Conservation (phyloP, 2,797 vertebrate genomes). For the Etheostoma nigrum region DNA sequence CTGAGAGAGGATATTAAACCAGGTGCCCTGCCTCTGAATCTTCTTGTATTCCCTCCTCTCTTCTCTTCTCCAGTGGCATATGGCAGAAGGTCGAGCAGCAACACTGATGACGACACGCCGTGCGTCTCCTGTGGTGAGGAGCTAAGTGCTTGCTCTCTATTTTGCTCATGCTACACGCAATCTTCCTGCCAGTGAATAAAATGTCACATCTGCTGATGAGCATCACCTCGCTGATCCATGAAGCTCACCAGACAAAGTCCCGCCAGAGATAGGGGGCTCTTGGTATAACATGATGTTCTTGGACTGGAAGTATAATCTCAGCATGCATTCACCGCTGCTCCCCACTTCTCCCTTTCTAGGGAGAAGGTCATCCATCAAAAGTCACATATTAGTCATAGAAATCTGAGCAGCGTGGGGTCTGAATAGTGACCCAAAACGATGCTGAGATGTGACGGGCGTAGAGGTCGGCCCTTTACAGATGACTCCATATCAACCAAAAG, state of each 20-base stretch:
- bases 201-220: conserved; percentile 69
- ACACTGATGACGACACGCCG: conserved; percentile 17
- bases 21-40: conserved; percentile 36
- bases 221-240: conserved; percentile 66
- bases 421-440: conserved; percentile 44
- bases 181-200: conserved; percentile 57
- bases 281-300: conserved; percentile 53
- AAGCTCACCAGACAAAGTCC: conserved; percentile 47
- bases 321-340: conserved; percentile 40
- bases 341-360: conserved; percentile 49
- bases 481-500: conserved; percentile 51
- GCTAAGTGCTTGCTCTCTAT: conserved; percentile 33
- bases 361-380: conserved; percentile 75
- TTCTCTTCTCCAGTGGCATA: conserved; percentile 29
- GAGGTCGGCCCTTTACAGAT: conserved; percentile 58
- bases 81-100: conserved; percentile 30
- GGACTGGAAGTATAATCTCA: conserved; percentile 57
- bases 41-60: conserved; percentile 4
- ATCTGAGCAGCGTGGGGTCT: conserved; percentile 57
- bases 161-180: conserved; percentile 4
- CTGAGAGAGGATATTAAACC: conserved; percentile 54
- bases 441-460: conserved; percentile 32
- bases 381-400: conserved; percentile 73
- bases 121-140: conserved; percentile 28
- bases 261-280: conserved; percentile 28